Evolutionary conservation across 2,113 vertebrate species (phyloP), one percentile per base, ranked within the genome.

Genomic region (Spermophilus dauricus): DNA sequence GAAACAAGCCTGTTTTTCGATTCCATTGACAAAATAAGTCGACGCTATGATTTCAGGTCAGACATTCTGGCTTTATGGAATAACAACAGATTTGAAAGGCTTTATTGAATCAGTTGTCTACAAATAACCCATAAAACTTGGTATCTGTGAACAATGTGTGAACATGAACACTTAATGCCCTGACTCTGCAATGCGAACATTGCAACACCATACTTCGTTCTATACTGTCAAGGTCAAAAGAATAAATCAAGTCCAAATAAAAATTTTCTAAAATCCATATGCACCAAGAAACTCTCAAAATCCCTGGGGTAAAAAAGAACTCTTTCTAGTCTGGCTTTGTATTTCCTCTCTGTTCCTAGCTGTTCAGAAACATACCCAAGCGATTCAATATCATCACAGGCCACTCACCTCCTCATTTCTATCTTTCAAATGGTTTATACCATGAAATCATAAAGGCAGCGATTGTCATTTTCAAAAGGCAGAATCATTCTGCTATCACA

Each of bases 281-380:
- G 93, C 72, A 94, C 86, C 93, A 95, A 94, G 75, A 97, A 97
- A 93, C 65, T 87, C 84, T 94, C 72, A 98, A 98, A 93, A 51
- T 93, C 82, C 92, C 95, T 42, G 5, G 90, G 86, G 80, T 70
- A 92, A 51, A 89, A 94, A 94, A 96, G 89, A 91, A 45, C 76
- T 95, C 95, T 98, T 98, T 96, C 92, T 92, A 96, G 91, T 89
- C 84, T 37, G 87, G 48, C 96, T 98, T 97, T 98, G 80, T 95
- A 65, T 84, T 96, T 95, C 87, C 86, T 89, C 67, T 95, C 96
- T 94, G 81, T 93, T 95, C 39, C 95, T 96, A 14, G 83, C 89
- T 96, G 92, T 95, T 98, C 92, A 39, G 89, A 97, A 86, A 96
- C 89, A 98, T 76, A 89, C 91, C 98, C 93, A 63, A 72, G 73